A percentile compares a stretch with the other conserved stretches of the same genome.
Evolutionary conservation across 2,888 invertebrate genomes (phyloP).

Genomic region (Metalampra italica): DNA sequence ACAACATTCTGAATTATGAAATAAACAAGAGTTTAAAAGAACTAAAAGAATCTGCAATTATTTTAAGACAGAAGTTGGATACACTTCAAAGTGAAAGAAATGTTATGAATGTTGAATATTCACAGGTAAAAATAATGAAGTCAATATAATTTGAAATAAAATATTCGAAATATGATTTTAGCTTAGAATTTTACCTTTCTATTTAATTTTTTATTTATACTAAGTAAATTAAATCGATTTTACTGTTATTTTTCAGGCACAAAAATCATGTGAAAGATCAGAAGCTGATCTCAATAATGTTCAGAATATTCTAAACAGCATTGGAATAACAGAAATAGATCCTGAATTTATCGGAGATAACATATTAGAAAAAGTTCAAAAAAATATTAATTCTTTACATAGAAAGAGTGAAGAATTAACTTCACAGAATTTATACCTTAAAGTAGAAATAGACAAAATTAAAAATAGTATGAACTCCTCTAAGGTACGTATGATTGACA

Average conservation of each 20-base stretch:
- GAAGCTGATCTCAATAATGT: constrained; percentile 70
- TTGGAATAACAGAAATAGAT: constrained; percentile 51
- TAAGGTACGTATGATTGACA: constrained; percentile 36
- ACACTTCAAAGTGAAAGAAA: constrained; percentile 60
- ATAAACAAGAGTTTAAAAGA: constrained; percentile 53
- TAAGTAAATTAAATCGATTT: too few relatives aligned
- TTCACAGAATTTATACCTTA: constrained; percentile 53
- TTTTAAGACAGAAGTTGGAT: constrained; percentile 59
- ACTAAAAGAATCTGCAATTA: constrained; percentile 59
- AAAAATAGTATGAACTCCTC: constrained; percentile 34
- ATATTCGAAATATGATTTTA: too few relatives aligned
- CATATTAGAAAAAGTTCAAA: constrained; percentile 54
- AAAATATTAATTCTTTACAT: constrained; percentile 48
- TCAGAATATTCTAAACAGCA: constrained; percentile 48
- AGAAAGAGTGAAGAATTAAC: constrained; percentile 62
- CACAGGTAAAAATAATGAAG: constrained; percentile 38
- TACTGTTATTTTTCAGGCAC: constrained; percentile 48
- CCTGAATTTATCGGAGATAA: constrained; percentile 36
- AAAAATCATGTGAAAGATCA: constrained; percentile 58
- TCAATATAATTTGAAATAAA: too few relatives aligned
- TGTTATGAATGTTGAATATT: constrained; percentile 62
- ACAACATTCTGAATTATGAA: constrained; percentile 25
- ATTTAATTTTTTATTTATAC: too few relatives aligned
- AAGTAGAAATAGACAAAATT: constrained; percentile 59
- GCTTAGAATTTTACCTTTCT: not conserved